Conservation (phyloP, 2,113 vertebrate genomes). For the Scomber japonicus region DNA sequence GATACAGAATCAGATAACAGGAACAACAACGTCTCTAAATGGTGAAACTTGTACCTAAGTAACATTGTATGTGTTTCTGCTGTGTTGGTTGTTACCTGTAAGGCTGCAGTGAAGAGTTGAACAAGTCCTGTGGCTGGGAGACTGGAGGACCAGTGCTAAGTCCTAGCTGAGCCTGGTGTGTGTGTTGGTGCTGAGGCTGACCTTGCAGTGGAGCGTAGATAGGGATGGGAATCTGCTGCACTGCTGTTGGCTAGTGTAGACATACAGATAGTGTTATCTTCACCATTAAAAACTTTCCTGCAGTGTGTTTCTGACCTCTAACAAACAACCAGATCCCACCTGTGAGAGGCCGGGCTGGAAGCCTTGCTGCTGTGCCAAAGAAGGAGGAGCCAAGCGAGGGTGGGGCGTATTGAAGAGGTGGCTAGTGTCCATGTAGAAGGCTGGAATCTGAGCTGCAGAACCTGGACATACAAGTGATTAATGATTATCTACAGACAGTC, state of each 20-base stretch:
- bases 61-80: not conserved
- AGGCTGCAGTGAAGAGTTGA: constrained; percentile 93
- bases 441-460: constrained; percentile 93
- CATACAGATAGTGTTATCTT: not conserved
- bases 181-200: constrained; percentile 90
- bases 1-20: not conserved
- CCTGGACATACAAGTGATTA: constrained; percentile 51
- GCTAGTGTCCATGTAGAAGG: constrained; percentile 99
- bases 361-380: constrained; percentile 95
- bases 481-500: no score
- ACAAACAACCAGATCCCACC: constrained; percentile 79
- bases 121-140: constrained; percentile 96
- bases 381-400: constrained; percentile 92
- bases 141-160: constrained; percentile 92
- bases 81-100: constrained; percentile 87
- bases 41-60: not conserved
- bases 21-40: accelerated
- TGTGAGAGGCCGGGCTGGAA: constrained; percentile 98
- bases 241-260: constrained; percentile 87
- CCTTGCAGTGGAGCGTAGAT: constrained; percentile 97
- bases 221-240: constrained; percentile 97
- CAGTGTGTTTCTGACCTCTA: not conserved
- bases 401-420: constrained; percentile 96
- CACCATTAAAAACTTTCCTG: not conserved
- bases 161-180: constrained; percentile 91